These are phyloP conservation scores for Therioaphis trifolii DNA, from an alignment of 2,888 invertebrate genomes.

Conservation along the genomic window DNA sequence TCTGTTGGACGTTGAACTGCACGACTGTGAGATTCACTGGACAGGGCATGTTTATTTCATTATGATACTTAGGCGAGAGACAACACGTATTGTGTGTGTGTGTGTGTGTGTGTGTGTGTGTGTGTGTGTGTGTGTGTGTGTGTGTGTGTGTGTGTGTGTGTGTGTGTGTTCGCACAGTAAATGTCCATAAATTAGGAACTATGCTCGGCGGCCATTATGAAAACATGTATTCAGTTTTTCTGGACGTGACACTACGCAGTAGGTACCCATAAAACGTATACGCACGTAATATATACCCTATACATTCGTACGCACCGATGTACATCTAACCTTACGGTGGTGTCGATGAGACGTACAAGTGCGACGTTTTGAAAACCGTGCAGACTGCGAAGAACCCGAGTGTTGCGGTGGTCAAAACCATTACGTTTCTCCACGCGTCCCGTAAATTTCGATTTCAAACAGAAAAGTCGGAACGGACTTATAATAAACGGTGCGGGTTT, in stretches of 20 bases:
- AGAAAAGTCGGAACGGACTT: no score
- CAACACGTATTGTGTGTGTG: not conserved
- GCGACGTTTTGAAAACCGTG: not conserved
- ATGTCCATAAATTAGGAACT: conserved; percentile 36
- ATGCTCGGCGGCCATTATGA: not conserved
- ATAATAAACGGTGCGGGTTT: no score
- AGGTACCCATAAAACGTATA: not conserved
- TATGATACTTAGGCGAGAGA: conserved; percentile 1
- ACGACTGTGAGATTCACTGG: no score
- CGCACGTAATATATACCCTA: not conserved
- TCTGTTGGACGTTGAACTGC: no score
- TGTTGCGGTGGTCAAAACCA: no score
- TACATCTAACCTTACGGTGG: not conserved
- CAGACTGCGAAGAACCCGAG: no score
- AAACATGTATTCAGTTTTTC: conserved; percentile 40
- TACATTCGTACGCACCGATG: no score
- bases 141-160: not conserved
- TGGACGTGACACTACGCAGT: not conserved
- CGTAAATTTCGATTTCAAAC: no score
- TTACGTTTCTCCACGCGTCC: no score
- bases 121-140: not conserved
- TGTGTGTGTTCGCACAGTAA: not conserved
- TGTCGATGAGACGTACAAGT: not conserved
- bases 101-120: not conserved
- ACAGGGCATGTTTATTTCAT: conserved; percentile 21